A percentile compares a stretch with the other conserved stretches of the same genome.
phyloP scores from a whole-genome alignment of 1,140 invertebrate species.

The Zaprionus gabonicus region DNA sequence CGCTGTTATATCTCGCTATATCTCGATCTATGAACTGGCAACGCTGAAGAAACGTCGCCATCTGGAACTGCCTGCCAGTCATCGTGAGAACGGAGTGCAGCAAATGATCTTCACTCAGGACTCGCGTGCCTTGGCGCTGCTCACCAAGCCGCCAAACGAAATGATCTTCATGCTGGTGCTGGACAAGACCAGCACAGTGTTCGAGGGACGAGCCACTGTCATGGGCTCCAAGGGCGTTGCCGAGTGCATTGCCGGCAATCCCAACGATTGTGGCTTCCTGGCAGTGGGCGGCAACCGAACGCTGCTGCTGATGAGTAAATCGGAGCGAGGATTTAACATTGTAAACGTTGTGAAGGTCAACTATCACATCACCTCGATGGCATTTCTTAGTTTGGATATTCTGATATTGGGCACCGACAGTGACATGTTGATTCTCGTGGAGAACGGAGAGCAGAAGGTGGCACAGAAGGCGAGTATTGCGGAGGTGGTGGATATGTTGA shows the following conservation, averaged over 20 bases:
- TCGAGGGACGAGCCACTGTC: conserved; percentile 87
- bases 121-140: conserved; percentile 88
- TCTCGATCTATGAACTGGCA: conserved; percentile 86
- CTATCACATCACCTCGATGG: conserved; percentile 87
- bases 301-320: conserved; percentile 89
- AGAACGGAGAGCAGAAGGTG: conserved; percentile 90
- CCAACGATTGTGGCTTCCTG: conserved; percentile 89
- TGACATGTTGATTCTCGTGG: conserved; percentile 89
- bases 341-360: conserved; percentile 91
- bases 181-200: conserved; percentile 91
- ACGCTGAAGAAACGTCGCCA: conserved; percentile 86
- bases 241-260: conserved; percentile 86
- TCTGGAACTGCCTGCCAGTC: conserved; percentile 86
- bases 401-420: conserved; percentile 89
- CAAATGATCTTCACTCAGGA: conserved; percentile 90
- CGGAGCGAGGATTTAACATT: conserved; percentile 89
- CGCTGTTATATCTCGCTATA: conserved; percentile 44
- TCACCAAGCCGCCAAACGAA: conserved; percentile 90
- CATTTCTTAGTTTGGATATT: conserved; percentile 89
- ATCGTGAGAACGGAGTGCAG: conserved; percentile 85
- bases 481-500: conserved; percentile 84
- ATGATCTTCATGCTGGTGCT: conserved; percentile 90
- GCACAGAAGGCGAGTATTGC: conserved; percentile 86
- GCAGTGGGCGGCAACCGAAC: conserved; percentile 89
- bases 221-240: conserved; percentile 84